phyloP scores from a whole-genome alignment of 1,140 invertebrate genomes.

The Colletes latitarsis region DNA sequence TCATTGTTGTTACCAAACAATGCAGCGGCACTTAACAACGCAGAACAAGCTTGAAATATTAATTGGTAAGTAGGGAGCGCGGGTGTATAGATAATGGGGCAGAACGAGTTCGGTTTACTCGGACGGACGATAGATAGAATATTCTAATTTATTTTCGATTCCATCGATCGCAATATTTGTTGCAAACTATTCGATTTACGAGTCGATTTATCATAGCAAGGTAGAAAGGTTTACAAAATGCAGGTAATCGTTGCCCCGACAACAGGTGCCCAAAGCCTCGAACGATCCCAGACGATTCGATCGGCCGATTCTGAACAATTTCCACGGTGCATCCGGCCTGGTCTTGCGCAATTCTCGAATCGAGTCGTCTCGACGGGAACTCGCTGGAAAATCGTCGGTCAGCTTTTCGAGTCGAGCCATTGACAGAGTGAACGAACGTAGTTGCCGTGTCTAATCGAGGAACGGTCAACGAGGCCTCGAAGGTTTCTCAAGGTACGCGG shows the following conservation, averaged over 20 bases:
- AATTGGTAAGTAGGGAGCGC: conserved; percentile 45
- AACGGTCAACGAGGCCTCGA: conserved; percentile 28
- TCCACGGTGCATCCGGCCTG: conserved; percentile 55
- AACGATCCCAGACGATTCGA: conserved; percentile 60
- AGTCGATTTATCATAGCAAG: too few species aligned
- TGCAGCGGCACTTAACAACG: conserved; percentile 66
- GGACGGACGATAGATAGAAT: neutral
- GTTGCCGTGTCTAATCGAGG: conserved; percentile 40
- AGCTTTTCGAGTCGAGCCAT: conserved; percentile 50
- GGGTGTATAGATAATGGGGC: neutral
- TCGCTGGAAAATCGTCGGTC: conserved; percentile 61
- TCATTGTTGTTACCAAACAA: conserved; percentile 68
- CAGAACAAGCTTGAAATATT: conserved; percentile 70
- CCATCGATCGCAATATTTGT: neutral
- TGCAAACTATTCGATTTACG: too few species aligned
- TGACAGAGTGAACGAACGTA: conserved; percentile 38
- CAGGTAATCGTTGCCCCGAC: conserved; percentile 31
- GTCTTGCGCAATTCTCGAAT: neutral
- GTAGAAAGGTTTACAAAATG: too few species aligned
- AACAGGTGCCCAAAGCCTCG: conserved; percentile 70
- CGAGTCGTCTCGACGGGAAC: neutral
- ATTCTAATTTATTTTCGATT: neutral
- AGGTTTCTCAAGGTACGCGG: neutral
- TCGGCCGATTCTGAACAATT: conserved; percentile 37
- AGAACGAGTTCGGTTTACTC: neutral